Evolutionary conservation across 2,888 invertebrate genomes (phyloP), one percentile per base, ranked within the genome.

Genomic region (Hirtodrosophila cameraria): DNA sequence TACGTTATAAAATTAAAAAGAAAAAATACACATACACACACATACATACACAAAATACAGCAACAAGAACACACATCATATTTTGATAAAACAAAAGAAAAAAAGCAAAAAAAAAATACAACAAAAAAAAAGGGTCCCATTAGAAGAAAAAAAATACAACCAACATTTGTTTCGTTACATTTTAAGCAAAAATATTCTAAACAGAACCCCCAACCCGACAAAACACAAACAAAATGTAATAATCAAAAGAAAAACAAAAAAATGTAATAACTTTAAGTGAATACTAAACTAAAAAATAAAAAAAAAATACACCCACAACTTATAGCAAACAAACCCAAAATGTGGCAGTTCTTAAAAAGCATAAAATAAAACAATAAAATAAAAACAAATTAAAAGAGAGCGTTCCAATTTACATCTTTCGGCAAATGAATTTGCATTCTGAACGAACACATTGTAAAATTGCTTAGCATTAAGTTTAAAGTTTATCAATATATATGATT

Each of bases 41-140:
- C 55, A 72, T 48, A 67, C 53, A 66, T 48, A 63, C 54, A 63
- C 76, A 45, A 63, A 55, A 38, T 55, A 78, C 75, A 61, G 49
- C 53, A 70, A 87, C 70, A 74, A 76, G 9, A 42, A 73, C 31
- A 80, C 76, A 87, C 81, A 86, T 83, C 82, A 86, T 82, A 84
- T 82, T 81, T 82, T 82, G 86, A 82, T 86, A 87, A 77, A 60
- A 67, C 48, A 55, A 49, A 66, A 68, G 46, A 55, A 35, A 31
- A 59, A 48, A 61, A 59, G 13, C 36, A 48, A 57, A 49, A 20
- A 58, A 36, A 49, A 57, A 27, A 23, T 23, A 35, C 43, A 48
- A 16, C n/a, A 49, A 39, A 80, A 43, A 61, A 38, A 15, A 66
- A 61, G 71, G 65, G 64, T 54, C 71, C 79, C 61, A 59, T 84